These are phyloP conservation scores for Episyrphus balteatus DNA, from an alignment of 1,140 invertebrate species.

Conservation along the genomic window DNA sequence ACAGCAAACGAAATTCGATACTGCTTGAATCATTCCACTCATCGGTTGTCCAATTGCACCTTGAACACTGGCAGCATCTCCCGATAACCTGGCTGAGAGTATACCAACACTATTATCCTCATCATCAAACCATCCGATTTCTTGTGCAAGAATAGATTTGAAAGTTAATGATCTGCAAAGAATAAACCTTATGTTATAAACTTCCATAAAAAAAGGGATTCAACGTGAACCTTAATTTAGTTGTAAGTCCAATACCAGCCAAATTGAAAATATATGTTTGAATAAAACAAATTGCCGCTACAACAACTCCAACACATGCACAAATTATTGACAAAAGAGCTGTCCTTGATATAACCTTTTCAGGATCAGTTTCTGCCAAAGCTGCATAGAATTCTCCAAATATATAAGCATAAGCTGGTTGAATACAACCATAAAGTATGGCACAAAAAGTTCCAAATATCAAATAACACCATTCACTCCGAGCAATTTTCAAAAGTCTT, in stretches of 20 bases:
- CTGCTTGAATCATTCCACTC: constrained; percentile 66
- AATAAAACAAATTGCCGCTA: constrained; percentile 54
- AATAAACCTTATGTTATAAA: not conserved
- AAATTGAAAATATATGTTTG: constrained; percentile 65
- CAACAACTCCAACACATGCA: constrained; percentile 57
- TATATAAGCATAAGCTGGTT: constrained; percentile 70
- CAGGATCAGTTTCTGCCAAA: constrained; percentile 41
- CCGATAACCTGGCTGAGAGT: constrained; percentile 62
- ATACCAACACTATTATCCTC: constrained; percentile 65
- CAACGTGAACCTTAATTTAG: constrained; percentile 47
- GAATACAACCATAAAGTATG: constrained; percentile 56
- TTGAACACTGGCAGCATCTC: constrained; percentile 69
- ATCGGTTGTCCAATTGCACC: constrained; percentile 74
- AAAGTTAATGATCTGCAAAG: constrained; percentile 48
- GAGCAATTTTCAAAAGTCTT: constrained; percentile 58
- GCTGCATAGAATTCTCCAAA: constrained; percentile 69
- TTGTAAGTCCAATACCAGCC: constrained; percentile 69
- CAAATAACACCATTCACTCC: constrained; percentile 66
- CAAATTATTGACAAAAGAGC: constrained; percentile 54
- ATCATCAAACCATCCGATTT: constrained; percentile 73
- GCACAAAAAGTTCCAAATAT: constrained; percentile 59
- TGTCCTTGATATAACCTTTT: constrained; percentile 47
- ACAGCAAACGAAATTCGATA: constrained; percentile 60
- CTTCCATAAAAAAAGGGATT: not conserved
- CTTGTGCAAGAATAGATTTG: constrained; percentile 54